Evolutionary conservation across 2,797 vertebrate species (phyloP).

Genomic region (Hippocampus kuda): DNA sequence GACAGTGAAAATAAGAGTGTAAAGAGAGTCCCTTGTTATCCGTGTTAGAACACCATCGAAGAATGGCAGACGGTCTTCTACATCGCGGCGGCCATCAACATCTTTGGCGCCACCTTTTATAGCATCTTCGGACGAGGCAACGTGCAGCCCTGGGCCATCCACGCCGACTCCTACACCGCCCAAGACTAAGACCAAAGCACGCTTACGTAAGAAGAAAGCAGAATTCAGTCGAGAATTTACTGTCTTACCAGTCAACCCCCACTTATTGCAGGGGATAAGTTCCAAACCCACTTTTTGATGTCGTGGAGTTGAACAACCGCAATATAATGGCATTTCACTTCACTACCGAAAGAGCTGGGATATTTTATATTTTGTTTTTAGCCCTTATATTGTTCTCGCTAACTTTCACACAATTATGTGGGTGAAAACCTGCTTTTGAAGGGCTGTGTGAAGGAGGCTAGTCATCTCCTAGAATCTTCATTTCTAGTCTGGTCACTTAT

Average conservation of each 20-base stretch:
- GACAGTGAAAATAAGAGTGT: not conserved
- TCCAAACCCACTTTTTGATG: too few relatives aligned
- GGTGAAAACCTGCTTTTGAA: not conserved
- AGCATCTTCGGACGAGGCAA: slow-evolving; percentile 76
- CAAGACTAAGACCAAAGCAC: slow-evolving; percentile 54
- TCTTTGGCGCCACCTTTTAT: slow-evolving; percentile 86
- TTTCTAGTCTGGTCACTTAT: not conserved
- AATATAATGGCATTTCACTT: too few relatives aligned
- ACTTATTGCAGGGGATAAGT: too few relatives aligned
- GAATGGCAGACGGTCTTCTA: slow-evolving; percentile 94
- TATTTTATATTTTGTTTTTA: not conserved
- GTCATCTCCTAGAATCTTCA: not conserved
- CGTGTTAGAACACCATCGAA: slow-evolving; percentile 76
- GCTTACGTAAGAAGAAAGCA: not conserved
- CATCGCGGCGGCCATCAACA: slow-evolving; percentile 85
- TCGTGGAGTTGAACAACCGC: too few relatives aligned
- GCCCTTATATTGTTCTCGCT: not conserved
- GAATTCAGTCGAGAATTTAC: not conserved
- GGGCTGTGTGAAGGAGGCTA: not conserved
- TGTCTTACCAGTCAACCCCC: too few relatives aligned
- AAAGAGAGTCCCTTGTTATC: slow-evolving; percentile 20
- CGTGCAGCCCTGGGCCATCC: slow-evolving; percentile 86
- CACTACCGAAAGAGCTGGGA: too few relatives aligned
- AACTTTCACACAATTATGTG: not conserved
- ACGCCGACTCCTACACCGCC: slow-evolving; percentile 54